These are phyloP conservation scores for Chionis minor DNA, from an alignment of 2,113 vertebrate genomes.

Conservation along the genomic window DNA sequence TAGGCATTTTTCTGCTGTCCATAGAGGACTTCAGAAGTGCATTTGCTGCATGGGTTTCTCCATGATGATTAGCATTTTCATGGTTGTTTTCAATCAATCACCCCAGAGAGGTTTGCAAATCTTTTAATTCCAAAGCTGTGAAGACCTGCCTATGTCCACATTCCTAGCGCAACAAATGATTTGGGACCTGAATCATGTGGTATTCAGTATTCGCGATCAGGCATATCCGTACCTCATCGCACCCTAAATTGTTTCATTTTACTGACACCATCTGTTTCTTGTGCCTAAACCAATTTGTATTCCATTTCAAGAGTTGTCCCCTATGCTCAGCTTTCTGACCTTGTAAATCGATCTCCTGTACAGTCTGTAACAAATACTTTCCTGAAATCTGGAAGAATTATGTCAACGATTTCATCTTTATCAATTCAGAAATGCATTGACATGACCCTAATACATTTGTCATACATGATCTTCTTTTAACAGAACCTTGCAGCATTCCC, in stretches of 20 bases:
- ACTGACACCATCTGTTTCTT: conserved; percentile 53
- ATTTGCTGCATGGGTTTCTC: conserved; percentile 23
- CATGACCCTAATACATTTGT: conserved; percentile 53
- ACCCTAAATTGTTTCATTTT: conserved; percentile 55
- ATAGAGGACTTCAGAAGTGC: conserved; percentile 20
- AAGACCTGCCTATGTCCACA: background rate
- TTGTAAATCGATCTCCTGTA: conserved; percentile 54
- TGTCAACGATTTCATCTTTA: conserved; percentile 27
- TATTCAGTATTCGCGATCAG: background rate
- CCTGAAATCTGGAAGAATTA: conserved; percentile 53
- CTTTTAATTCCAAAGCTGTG: background rate
- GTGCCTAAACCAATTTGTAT: conserved; percentile 34
- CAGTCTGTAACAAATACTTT: conserved; percentile 44
- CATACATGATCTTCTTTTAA: conserved; percentile 44
- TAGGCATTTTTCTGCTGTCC: conserved; percentile 47
- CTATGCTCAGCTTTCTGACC: conserved; percentile 42
- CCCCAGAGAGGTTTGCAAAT: background rate
- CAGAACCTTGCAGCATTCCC: background rate
- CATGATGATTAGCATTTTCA: conserved; percentile 40
- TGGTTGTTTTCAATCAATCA: conserved; percentile 44
- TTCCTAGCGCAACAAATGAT: conserved; percentile 24
- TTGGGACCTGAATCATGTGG: background rate
- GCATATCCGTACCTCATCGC: background rate
- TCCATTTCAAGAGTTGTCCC: conserved; percentile 25
- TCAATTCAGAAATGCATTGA: conserved; percentile 25